Conservation (phyloP, 2,888 invertebrate genomes). For the Proisotoma minuta region DNA sequence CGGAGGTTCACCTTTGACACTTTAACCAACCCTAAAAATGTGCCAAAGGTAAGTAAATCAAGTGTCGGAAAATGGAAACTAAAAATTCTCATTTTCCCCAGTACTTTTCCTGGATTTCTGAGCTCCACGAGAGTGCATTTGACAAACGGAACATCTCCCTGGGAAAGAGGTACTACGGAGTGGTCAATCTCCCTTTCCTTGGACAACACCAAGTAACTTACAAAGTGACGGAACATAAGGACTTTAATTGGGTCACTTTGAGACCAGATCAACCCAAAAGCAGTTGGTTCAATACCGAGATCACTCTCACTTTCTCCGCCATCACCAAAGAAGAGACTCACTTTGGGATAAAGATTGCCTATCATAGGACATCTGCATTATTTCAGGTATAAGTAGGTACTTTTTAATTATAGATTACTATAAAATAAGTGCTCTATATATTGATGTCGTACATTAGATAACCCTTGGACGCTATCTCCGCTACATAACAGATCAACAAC, state of each 20-base stretch:
- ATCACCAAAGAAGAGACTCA: conserved; percentile 38
- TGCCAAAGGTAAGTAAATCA: conserved; percentile 34
- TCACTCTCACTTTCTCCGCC: conserved; percentile 36
- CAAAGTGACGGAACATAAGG: conserved; percentile 36
- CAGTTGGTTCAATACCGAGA: conserved; percentile 42
- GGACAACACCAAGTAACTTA: conserved; percentile 40
- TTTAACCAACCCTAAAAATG: conserved; percentile 36
- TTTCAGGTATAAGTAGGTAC: conserved; percentile 33
- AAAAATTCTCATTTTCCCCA: too few species aligned
- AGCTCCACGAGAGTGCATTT: conserved; percentile 20
- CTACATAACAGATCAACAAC: conserved; percentile 40
- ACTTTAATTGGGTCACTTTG: conserved; percentile 40
- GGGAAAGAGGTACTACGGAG: conserved; percentile 41
- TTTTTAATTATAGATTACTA: background rate
- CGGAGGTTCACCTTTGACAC: conserved; percentile 38
- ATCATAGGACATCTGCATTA: conserved; percentile 41
- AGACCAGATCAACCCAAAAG: conserved; percentile 29
- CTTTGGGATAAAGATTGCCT: conserved; percentile 44
- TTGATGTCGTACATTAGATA: too few species aligned
- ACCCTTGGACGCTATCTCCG: conserved; percentile 39
- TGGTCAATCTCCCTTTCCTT: conserved; percentile 41
- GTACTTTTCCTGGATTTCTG: conserved; percentile 44
- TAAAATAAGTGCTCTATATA: background rate
- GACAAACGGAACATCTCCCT: conserved; percentile 38
- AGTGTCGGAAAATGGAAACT: conserved; percentile 1